Evolutionary conservation across 2,888 invertebrate species (phyloP).

Genomic region (Limnephilus rhombicus): DNA sequence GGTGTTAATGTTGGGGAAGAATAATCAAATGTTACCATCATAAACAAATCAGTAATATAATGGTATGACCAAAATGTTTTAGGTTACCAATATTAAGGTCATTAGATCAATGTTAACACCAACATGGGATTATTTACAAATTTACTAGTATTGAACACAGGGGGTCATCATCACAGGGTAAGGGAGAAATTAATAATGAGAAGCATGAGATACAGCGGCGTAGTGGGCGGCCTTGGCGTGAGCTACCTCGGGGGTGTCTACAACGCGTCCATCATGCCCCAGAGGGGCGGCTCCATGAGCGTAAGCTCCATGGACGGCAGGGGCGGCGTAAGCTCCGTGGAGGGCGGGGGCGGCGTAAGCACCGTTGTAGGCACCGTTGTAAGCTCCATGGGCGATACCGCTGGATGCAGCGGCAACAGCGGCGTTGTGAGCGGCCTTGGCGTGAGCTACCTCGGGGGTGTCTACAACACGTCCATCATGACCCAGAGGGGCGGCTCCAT

Average conservation of each 20-base stretch:
- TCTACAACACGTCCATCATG: constrained; percentile 61
- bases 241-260: constrained; percentile 81
- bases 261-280: constrained; percentile 78
- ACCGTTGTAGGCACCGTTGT: not conserved
- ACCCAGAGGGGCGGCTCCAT: constrained; percentile 35
- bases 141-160: not conserved
- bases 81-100: not conserved
- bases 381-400: not conserved
- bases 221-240: constrained; percentile 80
- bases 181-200: not conserved
- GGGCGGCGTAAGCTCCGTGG: no score
- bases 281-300: constrained; percentile 66
- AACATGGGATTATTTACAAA: not conserved
- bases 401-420: not conserved
- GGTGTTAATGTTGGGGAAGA: not conserved
- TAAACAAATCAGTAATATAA: not conserved
- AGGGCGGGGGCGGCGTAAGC: not conserved
- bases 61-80: not conserved
- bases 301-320: not conserved
- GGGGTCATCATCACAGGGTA: not conserved
- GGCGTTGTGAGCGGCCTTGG: constrained; percentile 67
- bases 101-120: not conserved
- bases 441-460: constrained; percentile 63
- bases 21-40: not conserved
- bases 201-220: constrained; percentile 70